phyloP scores from a whole-genome alignment of 2,113 vertebrate species.

The Taurulus bubalis region DNA sequence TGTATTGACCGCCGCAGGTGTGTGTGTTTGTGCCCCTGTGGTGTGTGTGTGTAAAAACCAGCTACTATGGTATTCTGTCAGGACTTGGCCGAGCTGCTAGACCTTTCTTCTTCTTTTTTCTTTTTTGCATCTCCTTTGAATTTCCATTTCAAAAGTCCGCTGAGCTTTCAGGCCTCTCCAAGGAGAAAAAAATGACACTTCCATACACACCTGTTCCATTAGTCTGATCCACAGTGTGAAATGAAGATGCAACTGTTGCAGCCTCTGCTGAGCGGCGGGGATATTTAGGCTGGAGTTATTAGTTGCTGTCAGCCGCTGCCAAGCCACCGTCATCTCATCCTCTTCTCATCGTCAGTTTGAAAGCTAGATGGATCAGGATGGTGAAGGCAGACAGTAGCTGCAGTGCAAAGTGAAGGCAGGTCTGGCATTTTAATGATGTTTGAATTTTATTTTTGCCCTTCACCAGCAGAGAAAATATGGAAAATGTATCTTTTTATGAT shows the following conservation, averaged over 20 bases:
- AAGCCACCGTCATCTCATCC: slow-evolving; percentile 9
- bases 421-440: slow-evolving; percentile 24
- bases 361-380: neutral
- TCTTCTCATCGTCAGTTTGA: slow-evolving; percentile 23
- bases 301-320: slow-evolving; percentile 19
- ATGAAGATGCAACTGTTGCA: slow-evolving; percentile 23
- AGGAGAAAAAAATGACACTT: slow-evolving; percentile 31
- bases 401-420: neutral
- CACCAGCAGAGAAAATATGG: neutral
- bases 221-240: neutral
- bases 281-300: slow-evolving; percentile 11
- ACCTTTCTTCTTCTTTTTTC: neutral
- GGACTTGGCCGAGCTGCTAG: neutral
- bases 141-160: slow-evolving; percentile 62
- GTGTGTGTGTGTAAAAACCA: neutral
- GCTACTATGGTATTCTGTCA: neutral
- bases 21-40: neutral
- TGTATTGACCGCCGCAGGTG: slow-evolving; percentile 27
- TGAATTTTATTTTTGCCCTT: slow-evolving; percentile 11
- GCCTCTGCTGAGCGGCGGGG: neutral
- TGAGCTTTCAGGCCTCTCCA: slow-evolving; percentile 34
- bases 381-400: neutral
- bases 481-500: neutral
- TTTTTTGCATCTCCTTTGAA: slow-evolving; percentile 19
- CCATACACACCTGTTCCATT: slow-evolving; percentile 51